Percentiles rank a stretch among this genome's conserved stretches.
Evolutionary conservation across 2,888 invertebrate genomes (phyloP).

Genomic region (Hypercompe scribonia): DNA sequence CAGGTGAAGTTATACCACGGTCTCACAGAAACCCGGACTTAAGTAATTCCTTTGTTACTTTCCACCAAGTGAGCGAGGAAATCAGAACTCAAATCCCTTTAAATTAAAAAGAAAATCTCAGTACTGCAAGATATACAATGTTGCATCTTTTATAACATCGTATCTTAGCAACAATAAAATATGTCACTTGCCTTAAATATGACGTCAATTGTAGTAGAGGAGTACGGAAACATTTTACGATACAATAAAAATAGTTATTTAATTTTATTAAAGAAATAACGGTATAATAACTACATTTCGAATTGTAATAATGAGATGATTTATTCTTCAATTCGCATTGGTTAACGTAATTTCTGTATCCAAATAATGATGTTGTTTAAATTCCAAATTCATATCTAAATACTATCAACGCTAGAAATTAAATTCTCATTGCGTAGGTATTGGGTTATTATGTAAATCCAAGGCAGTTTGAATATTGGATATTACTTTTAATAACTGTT

Average conservation of each 20-base stretch:
- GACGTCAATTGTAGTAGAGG: slow-evolving; percentile 40
- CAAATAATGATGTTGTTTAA: slow-evolving; percentile 13
- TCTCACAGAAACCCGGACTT: too few relatives aligned
- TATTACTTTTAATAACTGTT: slow-evolving; percentile 1
- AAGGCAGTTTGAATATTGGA: background rate
- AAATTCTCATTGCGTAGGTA: background rate
- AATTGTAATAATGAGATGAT: slow-evolving; percentile 32
- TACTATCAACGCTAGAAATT: background rate
- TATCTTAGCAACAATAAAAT: slow-evolving; percentile 42
- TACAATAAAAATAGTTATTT: slow-evolving; percentile 48
- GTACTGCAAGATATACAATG: background rate
- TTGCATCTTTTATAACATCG: slow-evolving; percentile 18
- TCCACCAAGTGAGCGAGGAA: background rate
- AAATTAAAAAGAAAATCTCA: background rate
- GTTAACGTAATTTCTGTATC: background rate
- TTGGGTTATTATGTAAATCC: background rate
- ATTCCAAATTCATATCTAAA: slow-evolving; percentile 14
- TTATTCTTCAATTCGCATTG: slow-evolving; percentile 13
- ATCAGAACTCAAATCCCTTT: background rate
- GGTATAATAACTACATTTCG: slow-evolving; percentile 37
- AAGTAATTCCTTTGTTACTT: too few relatives aligned
- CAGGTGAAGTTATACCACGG: too few relatives aligned
- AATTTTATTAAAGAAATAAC: slow-evolving; percentile 46
- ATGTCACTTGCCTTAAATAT: slow-evolving; percentile 44
- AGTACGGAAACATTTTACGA: slow-evolving; percentile 47